A percentile compares a stretch with the other conserved stretches of the same genome.
These are phyloP conservation scores for Sebastes itinus DNA, from an alignment of 2,797 vertebrate species.

Conservation along the genomic window DNA sequence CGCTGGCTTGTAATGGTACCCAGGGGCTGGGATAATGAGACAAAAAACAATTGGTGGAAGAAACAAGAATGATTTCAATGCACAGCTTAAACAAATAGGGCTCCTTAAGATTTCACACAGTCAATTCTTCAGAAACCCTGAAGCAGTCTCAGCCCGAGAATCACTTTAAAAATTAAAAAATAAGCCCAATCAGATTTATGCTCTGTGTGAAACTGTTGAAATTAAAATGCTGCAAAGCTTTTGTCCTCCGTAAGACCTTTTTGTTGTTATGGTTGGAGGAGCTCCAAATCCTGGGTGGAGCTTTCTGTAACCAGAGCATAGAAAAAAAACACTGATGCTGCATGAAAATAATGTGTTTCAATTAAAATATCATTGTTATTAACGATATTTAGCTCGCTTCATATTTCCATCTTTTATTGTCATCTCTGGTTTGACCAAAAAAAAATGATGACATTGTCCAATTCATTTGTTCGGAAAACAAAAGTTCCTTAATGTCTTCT, in stretches of 20 bases:
- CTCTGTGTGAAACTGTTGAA: slow-evolving; percentile 48
- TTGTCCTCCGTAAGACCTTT: slow-evolving; percentile 29
- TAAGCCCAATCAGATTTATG: slow-evolving; percentile 44
- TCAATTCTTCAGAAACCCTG: slow-evolving; percentile 41
- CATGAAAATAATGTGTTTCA: slow-evolving; percentile 51
- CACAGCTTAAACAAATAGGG: slow-evolving; percentile 64
- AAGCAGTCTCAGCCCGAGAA: slow-evolving; percentile 39
- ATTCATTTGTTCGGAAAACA: slow-evolving; percentile 31
- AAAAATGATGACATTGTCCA: slow-evolving; percentile 33
- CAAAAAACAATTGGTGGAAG: slow-evolving; percentile 34
- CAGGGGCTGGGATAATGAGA: slow-evolving; percentile 51
- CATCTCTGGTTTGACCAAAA: slow-evolving; percentile 59
- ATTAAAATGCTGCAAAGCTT: slow-evolving; percentile 52
- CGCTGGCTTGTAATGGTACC: slow-evolving; percentile 42
- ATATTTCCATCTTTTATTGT: slow-evolving; percentile 50
- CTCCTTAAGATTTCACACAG: slow-evolving; percentile 56
- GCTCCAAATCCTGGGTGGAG: slow-evolving; percentile 39
- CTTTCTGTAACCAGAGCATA: slow-evolving; percentile 36
- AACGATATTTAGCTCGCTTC: slow-evolving; percentile 35
- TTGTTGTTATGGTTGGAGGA: slow-evolving; percentile 10
- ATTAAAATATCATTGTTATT: slow-evolving; percentile 50
- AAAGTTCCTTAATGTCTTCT: slow-evolving; percentile 20
- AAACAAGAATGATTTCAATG: slow-evolving; percentile 70
- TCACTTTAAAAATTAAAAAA: slow-evolving; percentile 47
- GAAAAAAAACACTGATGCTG: slow-evolving; percentile 35